Evolutionary conservation across 2,888 invertebrate genomes (phyloP), one percentile per base, ranked within the genome.

Genomic region (Nebria salina): DNA sequence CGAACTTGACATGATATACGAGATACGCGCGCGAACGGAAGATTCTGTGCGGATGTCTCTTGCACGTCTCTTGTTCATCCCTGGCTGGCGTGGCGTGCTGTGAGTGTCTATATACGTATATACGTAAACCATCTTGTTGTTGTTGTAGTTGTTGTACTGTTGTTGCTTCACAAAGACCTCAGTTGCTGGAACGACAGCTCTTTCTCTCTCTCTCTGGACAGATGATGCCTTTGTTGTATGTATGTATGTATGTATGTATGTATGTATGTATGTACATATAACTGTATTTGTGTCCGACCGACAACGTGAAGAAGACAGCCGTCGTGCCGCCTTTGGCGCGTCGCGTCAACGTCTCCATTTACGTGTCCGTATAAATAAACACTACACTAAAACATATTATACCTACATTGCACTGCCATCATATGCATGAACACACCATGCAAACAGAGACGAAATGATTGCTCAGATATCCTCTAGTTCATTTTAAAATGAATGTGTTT

Each of bases 261-360:
- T 15, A 7, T 66, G 68, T 20, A 66, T 13, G 68, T 66, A 15
- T 1, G 1, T 66, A 25, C n/a, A 34, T 68, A 26, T n/a, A 8
- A 26, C 68, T 34, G 54, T 54, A 54, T 13, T 8, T 13, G 54
- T 13, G 13, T 54, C n/a, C 54, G 43, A 9, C 43, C 43, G 54
- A 54, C 54, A 54, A 0, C 26, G 73, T 73, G 73, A 73, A 73
- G 42, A 15, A 41, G 73, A 73, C 73, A 73, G 42, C 34, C 73
- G 43, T 73, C 54, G 73, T 73, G 73, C 73, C 73, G 73, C 72
- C 72, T 72, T 34, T 41, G 73, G 15, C 73, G 43, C n/a, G 73
- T 15, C 73, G 20, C 20, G 42, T 42, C 43, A n/a, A 34, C 13
- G 34, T 42, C 73, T 73, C 42, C 15, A 11, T 25, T 25, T 72